Percentiles rank a stretch among this genome's conserved stretches.
Conservation (phyloP, 2,113 vertebrate species). For the Hippotragus niger region DNA sequence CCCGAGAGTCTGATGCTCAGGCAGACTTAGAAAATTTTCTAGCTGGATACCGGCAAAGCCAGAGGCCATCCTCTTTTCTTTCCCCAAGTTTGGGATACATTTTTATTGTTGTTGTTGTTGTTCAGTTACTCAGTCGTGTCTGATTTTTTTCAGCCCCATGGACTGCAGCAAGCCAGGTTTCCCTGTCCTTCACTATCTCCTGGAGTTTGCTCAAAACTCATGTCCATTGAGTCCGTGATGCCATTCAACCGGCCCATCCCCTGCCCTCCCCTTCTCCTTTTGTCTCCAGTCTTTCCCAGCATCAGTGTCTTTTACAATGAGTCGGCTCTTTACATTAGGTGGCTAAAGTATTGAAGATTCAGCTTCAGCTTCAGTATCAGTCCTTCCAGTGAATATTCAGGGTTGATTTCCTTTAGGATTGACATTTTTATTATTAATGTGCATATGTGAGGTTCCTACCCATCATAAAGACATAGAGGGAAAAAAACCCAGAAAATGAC, state of each 20-base stretch:
- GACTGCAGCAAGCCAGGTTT: not conserved
- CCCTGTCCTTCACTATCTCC: not conserved
- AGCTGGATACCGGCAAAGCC: too few species aligned
- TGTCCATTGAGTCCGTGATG: not conserved
- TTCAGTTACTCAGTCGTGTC: not conserved
- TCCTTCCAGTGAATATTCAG: not conserved
- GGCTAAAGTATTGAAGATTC: not conserved
- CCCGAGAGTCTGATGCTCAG: fast-evolving
- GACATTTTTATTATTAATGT: not conserved
- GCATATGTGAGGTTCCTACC: fast-evolving
- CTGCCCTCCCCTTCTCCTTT: not conserved
- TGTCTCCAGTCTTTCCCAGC: not conserved
- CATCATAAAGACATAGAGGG: not conserved
- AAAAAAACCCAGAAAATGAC: fast-evolving
- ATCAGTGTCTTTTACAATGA: not conserved
- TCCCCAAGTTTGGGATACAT: not conserved
- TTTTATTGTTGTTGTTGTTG: not conserved
- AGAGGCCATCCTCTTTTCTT: fast-evolving
- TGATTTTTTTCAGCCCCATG: not conserved
- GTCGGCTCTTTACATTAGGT: not conserved
- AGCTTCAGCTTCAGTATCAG: not conserved
- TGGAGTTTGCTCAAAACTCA: not conserved
- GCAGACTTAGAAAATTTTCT: not conserved
- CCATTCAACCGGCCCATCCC: not conserved
- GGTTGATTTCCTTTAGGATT: not conserved